A percentile compares a stretch with the other conserved stretches of the same genome.
Conservation (phyloP, 1,140 invertebrate genomes). For the Ips nitidus region DNA sequence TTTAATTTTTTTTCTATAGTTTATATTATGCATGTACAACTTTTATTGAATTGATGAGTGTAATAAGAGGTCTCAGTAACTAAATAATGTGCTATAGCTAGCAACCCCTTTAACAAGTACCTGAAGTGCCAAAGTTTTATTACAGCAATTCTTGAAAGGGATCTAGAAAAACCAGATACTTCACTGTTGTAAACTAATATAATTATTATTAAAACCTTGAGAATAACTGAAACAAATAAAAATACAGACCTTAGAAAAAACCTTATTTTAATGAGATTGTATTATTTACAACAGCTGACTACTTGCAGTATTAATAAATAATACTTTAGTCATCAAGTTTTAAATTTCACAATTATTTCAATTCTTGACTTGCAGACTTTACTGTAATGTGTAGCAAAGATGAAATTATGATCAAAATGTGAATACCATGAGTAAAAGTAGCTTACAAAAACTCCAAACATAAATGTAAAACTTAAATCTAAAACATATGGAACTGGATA, state of each 20-base stretch:
- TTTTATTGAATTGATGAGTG: no score
- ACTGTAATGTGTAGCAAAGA: no score
- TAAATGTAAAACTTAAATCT: slow-evolving; percentile 30
- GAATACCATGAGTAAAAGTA: slow-evolving; percentile 28
- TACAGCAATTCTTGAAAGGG: background rate
- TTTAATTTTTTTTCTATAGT: no score
- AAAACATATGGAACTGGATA: slow-evolving; percentile 19
- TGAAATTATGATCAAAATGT: no score
- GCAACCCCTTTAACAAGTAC: no score
- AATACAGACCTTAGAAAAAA: slow-evolving; percentile 40
- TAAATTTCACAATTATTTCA: no score
- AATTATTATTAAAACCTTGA: background rate
- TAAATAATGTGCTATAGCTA: no score
- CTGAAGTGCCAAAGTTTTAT: no score
- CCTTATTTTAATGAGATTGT: slow-evolving; percentile 47
- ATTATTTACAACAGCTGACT: slow-evolving; percentile 45
- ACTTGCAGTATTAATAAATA: background rate
- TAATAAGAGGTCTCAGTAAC: no score
- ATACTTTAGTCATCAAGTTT: no score
- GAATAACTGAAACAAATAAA: slow-evolving; percentile 1
- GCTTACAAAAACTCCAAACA: slow-evolving; percentile 25
- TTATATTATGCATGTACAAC: no score
- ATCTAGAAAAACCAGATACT: background rate
- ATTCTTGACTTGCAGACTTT: no score
- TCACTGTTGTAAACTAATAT: background rate